Evolutionary conservation across 2,888 invertebrate species (phyloP), one percentile per base, ranked within the genome.

Genomic region (Melanchra persicariae): DNA sequence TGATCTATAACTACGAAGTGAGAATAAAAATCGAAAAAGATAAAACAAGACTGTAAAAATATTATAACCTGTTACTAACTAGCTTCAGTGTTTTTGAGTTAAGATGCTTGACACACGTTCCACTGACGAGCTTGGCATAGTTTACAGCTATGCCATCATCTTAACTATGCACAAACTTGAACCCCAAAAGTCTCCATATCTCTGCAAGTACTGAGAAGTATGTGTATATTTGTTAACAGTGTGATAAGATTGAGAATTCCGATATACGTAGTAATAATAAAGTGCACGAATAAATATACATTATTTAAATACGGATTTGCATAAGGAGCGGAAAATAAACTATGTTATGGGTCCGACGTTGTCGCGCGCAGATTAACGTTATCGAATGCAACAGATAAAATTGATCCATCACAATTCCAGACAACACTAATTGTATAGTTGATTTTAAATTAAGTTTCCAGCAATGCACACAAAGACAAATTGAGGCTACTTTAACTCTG

Each of bases 1-100:
- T 77, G 73, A 78, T 77, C 69, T 71, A 73, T 67, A 61, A 79
- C 70, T 55, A 79, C 30, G 61, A 79, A 63, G 67, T 60, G 70
- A 71, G 54, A 71, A 77, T 79, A 73, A 79, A 79, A 77, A 69
- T 74, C 55, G 57, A 76, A 63, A 70, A 70, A 72, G 30, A 55
- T 67, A 30, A n/a, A 69, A 61, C 17, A 66, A 66, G 17, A 37
- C 22, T 22, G 37, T 74, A 54, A 59, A 64, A 52, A 61, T 47
- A 66, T 61, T 52, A 59, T 45, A 66, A 65, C 59, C 45, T 58
- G 70, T 63, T 63, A 63, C 59, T 19, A 34, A 22, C 7, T 37
- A 57, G 37, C 7, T 54, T 51, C 24, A 60, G 43, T 51, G 30
- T 57, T 58, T 51, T 60, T 43, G 22, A 55, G 34, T 51, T 37